Percentiles rank a stretch among this genome's conserved stretches.
Evolutionary conservation across 2,113 vertebrate genomes (phyloP).

Genomic region (Brachirus orientalis): DNA sequence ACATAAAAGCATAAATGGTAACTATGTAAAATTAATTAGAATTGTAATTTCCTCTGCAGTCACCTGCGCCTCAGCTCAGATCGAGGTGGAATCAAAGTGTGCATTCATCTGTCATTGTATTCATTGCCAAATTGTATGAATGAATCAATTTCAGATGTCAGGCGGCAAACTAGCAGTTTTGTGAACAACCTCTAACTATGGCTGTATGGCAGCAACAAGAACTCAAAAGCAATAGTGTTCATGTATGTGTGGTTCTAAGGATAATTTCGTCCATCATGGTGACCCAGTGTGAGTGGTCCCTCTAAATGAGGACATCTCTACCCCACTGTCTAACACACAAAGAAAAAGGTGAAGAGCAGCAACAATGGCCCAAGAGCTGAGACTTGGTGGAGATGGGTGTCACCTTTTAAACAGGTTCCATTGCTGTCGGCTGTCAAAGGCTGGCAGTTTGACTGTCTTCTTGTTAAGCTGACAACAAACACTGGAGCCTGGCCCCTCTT

Average conservation of each 20-base stretch:
- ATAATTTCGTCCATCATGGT: conserved; percentile 4
- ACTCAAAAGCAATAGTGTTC: conserved; percentile 2
- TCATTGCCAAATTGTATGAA: conserved; percentile 27
- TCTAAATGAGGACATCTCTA: conserved; percentile 36
- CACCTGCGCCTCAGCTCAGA: conserved; percentile 25
- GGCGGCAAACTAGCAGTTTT: conserved; percentile 33
- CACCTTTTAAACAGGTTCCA: conserved; percentile 36
- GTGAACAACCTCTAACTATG: conserved; percentile 26
- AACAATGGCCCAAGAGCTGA: conserved; percentile 24
- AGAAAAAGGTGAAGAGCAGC: conserved; percentile 15
- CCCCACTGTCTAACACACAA: conserved; percentile 15
- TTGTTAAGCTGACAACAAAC: conserved; percentile 41
- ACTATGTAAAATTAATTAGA: too few relatives aligned
- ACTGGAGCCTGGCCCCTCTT: conserved; percentile 10
- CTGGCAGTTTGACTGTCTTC: conserved; percentile 23
- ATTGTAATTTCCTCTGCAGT: conserved; percentile 33
- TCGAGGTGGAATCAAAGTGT: conserved; percentile 4
- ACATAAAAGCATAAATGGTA: too few relatives aligned
- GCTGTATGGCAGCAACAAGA: neutral
- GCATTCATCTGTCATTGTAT: conserved; percentile 35
- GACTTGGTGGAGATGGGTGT: conserved; percentile 30
- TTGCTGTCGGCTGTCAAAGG: conserved; percentile 37
- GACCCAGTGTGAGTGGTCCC: conserved; percentile 2
- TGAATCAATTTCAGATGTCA: conserved; percentile 35
- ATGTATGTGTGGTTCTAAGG: neutral